Evolutionary conservation across 2,888 invertebrate species (phyloP).

Genomic region (Hydropsyche betteni): DNA sequence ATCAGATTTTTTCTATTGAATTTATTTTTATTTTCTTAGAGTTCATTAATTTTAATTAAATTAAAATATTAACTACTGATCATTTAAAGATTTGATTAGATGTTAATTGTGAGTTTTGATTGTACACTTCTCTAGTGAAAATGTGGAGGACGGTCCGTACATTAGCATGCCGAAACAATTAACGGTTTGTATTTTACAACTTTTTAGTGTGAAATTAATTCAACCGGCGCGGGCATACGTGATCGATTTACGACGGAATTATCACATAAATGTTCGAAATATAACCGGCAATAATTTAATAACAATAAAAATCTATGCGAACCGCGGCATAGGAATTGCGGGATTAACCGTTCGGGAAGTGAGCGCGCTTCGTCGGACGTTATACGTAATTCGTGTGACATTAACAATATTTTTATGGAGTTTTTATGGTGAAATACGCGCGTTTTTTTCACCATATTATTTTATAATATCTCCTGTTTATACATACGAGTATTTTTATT

Average conservation of each 20-base stretch:
- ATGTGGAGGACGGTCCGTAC: neutral
- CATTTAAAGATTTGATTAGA: no score
- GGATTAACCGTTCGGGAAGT: conserved; percentile 5
- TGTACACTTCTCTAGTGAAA: no score
- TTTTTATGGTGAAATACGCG: conserved; percentile 34
- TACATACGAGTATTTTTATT: conserved; percentile 11
- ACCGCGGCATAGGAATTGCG: conserved; percentile 15
- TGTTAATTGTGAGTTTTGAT: no score
- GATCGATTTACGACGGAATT: conserved; percentile 18
- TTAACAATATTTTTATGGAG: conserved; percentile 35
- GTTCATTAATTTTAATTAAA: no score
- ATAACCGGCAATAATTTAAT: neutral
- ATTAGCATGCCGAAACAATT: conserved; percentile 24
- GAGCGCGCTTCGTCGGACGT: neutral
- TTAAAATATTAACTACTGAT: no score
- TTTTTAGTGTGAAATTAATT: conserved; percentile 29
- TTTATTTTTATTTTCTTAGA: no score
- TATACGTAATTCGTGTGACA: conserved; percentile 27
- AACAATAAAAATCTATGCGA: neutral
- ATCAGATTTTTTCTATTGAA: no score
- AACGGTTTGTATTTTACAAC: conserved; percentile 27
- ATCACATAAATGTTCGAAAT: neutral
- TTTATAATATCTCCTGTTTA: neutral
- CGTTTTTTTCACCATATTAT: no score
- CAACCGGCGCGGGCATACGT: neutral